Conservation (phyloP, 2,888 invertebrate species). For the Glyphotaelius pellucidus region DNA sequence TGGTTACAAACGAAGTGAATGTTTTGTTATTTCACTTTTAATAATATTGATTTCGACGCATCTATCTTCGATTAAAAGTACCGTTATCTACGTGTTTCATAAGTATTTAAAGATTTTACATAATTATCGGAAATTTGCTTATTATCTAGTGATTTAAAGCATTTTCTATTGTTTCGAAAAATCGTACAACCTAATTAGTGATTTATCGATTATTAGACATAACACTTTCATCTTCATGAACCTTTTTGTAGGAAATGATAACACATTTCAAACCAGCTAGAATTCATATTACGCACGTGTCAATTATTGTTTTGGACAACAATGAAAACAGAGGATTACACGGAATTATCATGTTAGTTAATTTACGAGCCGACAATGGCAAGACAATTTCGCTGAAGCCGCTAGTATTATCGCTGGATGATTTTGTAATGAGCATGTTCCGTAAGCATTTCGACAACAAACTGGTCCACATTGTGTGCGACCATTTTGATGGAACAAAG, state of each 20-base stretch:
- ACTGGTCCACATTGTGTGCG: conserved; percentile 5
- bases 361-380: conserved; percentile 4
- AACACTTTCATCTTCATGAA: background rate
- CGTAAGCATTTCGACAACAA: conserved; percentile 21
- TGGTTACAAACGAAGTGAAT: no score
- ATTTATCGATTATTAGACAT: no score
- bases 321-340: background rate
- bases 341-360: background rate
- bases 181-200: no score
- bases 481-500: conserved; percentile 14
- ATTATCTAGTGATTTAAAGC: background rate
- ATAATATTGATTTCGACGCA: no score
- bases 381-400: background rate
- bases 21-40: no score
- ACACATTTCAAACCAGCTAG: background rate
- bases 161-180: background rate
- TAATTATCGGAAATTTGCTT: background rate
- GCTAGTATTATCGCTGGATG: background rate
- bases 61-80: background rate
- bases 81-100: background rate
- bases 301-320: background rate
- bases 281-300: background rate
- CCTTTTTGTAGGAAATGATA: background rate
- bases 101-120: background rate
- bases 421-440: conserved; percentile 26